A percentile compares a stretch with the other conserved stretches of the same genome.
Evolutionary conservation across 2,797 vertebrate genomes (phyloP).

Genomic region (Aselliscus stoliczkanus): DNA sequence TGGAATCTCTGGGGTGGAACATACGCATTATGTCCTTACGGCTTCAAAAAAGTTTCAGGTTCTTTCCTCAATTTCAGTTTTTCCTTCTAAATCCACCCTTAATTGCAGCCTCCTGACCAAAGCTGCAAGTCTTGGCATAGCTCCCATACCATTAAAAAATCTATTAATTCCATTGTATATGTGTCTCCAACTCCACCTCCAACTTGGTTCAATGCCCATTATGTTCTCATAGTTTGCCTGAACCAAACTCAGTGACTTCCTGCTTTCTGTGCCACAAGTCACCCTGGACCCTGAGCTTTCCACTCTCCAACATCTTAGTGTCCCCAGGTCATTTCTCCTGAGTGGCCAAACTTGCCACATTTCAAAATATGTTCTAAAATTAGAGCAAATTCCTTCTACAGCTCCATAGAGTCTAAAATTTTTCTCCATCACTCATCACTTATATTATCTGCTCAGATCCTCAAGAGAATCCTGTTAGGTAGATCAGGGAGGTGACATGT

Average conservation of each 20-base stretch:
- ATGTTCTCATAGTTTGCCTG: background rate
- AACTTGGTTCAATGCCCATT: background rate
- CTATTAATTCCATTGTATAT: conserved; percentile 32
- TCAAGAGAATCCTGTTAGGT: background rate
- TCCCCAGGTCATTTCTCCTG: background rate
- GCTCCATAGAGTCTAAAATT: background rate
- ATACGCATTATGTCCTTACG: conserved; percentile 50
- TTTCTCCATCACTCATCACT: background rate
- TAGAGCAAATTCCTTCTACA: background rate
- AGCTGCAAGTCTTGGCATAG: conserved; percentile 45
- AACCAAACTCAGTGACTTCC: background rate
- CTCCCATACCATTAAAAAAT: conserved; percentile 20
- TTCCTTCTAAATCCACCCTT: conserved; percentile 48
- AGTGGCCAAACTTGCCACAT: background rate
- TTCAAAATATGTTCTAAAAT: background rate
- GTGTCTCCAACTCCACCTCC: background rate
- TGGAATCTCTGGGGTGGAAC: background rate
- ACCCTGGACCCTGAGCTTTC: background rate
- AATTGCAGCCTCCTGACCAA: conserved; percentile 54
- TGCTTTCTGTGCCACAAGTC: background rate
- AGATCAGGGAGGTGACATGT: background rate
- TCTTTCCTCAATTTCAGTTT: conserved; percentile 50
- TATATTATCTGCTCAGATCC: background rate
- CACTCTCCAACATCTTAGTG: background rate
- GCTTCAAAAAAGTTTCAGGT: conserved; percentile 36